A percentile compares a stretch with the other conserved stretches of the same genome.
phyloP scores from a whole-genome alignment of 2,888 invertebrate species.

The Eristalis tenax region DNA sequence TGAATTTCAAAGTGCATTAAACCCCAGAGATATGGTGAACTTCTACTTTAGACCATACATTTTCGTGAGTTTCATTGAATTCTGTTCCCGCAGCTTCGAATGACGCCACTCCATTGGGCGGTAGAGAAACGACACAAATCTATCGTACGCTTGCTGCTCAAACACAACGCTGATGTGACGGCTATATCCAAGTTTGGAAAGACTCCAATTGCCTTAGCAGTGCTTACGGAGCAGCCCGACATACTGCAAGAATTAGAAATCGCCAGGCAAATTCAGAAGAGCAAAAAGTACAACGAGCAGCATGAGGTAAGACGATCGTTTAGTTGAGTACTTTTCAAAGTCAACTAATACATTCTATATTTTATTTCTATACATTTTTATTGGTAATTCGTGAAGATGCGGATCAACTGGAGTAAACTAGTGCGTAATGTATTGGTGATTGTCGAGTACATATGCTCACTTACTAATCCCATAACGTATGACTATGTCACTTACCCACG shows the following conservation, averaged over 20 bases:
- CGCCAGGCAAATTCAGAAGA: conserved; percentile 78
- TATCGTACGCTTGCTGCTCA: conserved; percentile 87
- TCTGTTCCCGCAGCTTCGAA: conserved; percentile 84
- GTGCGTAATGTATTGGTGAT: conserved; percentile 22
- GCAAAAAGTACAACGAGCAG: conserved; percentile 77
- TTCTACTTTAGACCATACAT: background rate
- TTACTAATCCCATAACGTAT: background rate
- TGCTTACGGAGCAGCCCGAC: conserved; percentile 85
- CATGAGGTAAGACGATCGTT: conserved; percentile 75
- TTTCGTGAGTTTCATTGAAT: background rate
- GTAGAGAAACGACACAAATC: conserved; percentile 89
- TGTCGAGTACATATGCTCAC: background rate
- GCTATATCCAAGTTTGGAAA: conserved; percentile 88
- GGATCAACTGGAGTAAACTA: conserved; percentile 25
- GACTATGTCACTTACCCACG: background rate
- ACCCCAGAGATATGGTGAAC: conserved; percentile 89
- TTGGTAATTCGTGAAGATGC: conserved; percentile 1
- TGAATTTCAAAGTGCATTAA: conserved; percentile 87
- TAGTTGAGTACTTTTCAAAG: background rate
- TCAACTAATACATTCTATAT: conserved; percentile 2
- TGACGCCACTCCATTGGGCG: conserved; percentile 98
- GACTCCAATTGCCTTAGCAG: conserved; percentile 86
- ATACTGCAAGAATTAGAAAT: conserved; percentile 84
- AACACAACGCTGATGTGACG: conserved; percentile 87
- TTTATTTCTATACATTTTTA: conserved; percentile 6